Evolutionary conservation across 2,888 invertebrate species (phyloP).

Genomic region (Peribatodes rhomboidaria): DNA sequence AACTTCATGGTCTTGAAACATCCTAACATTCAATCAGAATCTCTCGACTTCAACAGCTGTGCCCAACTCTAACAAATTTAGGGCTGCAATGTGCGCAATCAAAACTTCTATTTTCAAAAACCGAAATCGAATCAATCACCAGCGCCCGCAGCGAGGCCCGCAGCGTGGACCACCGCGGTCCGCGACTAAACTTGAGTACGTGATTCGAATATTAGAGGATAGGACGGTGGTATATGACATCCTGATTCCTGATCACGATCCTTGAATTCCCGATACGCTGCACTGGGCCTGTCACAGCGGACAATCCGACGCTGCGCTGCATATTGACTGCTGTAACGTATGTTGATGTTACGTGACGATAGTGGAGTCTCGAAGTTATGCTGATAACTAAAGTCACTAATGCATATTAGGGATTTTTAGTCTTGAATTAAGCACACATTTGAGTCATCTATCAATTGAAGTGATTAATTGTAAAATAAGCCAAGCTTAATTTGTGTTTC

Average conservation of each 20-base stretch:
- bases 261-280: conserved; percentile 64
- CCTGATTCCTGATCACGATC: conserved; percentile 69
- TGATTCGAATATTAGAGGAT: conserved; percentile 55
- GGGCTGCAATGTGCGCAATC: conserved; percentile 24
- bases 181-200: conserved; percentile 60
- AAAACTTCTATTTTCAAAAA: conserved; percentile 34
- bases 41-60: conserved; percentile 10
- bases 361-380: conserved; percentile 1
- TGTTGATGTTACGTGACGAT: conserved; percentile 27
- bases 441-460: too few species aligned
- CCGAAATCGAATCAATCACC: conserved; percentile 40
- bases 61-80: conserved; percentile 9
- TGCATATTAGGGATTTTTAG: background rate
- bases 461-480: too few species aligned
- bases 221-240: conserved; percentile 44
- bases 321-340: conserved; percentile 26
- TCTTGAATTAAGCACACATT: background rate
- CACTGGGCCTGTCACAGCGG: conserved; percentile 57
- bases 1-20: too few species aligned
- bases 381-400: background rate
- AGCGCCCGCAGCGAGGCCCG: conserved; percentile 14
- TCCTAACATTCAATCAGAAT: conserved; percentile 15
- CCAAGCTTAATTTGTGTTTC: too few species aligned
- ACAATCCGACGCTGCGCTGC: conserved; percentile 49
- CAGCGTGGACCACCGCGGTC: conserved; percentile 58